Base-by-base conservation (phyloP, 1,140 invertebrate species). In the Spodoptera litura region DNA sequence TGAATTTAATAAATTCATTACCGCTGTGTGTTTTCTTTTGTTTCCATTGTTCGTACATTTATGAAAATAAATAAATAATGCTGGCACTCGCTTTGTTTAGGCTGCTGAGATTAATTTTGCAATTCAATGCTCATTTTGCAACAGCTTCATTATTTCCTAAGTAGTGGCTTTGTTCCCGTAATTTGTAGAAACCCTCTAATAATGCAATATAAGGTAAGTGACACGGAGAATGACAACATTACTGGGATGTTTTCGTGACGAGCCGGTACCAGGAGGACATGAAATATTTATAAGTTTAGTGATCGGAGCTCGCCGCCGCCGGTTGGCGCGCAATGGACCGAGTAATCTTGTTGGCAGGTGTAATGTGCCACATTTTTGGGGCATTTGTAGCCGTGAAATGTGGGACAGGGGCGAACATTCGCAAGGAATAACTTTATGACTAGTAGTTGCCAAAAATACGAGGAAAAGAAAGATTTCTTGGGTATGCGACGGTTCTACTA, bases 221-320 rank as follows among this genome's bases (percentile, higher is more conserved):
- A 25, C 62, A 66, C 38, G 38, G 20, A 49, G 15, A 66, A 64
- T 49, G 12, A 77, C 49, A 12, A 31, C 49, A 31, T 70, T 52
- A 31, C 66, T 27, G 44, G 31, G 35, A 35, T 62, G 35, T 49
- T 80, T 49, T 62, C 68, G 49, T 25, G 15, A 52, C 38, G 56
- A 71, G 38, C 35, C 62, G 51, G 44, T 55, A 44, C 71, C 62
- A 70, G 49, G 49, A 52, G 44, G 11, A 13, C 49, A 70, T 70
- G 66, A 70, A 70, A 70, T 70, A 70, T 70, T 70, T 70, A 70
- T 70, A 70, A 70, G 66, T 70, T 70, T 27, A 52, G 20, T 51
- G 66, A 51, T 70, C 66, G 66, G 49, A 2, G 62, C 62, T 66
- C 38, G 5, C 15, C 15, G 35, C 31, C 61, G 38, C 35, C 62